These are phyloP conservation scores for Leptodactylus fallax DNA, from an alignment of 2,797 vertebrate species.

Conservation along the genomic window DNA sequence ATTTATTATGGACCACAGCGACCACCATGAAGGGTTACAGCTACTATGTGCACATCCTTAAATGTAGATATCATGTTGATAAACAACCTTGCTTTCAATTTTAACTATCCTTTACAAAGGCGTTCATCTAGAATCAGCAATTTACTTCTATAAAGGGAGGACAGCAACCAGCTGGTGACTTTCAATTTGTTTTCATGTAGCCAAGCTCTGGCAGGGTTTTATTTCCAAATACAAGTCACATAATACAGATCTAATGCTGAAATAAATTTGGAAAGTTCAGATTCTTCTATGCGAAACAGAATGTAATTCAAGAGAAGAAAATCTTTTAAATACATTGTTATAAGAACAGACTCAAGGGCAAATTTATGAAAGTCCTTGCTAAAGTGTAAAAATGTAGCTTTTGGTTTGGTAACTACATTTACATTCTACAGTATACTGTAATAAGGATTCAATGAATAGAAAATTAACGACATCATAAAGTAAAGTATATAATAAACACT, in stretches of 20 bases:
- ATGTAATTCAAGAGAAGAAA: constrained; percentile 22
- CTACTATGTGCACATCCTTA: background rate
- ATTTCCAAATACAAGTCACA: constrained; percentile 38
- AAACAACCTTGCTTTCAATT: background rate
- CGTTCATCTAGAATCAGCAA: background rate
- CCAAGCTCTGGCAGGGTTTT: constrained; percentile 15
- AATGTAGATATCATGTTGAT: background rate
- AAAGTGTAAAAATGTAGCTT: background rate
- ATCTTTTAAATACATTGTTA: constrained; percentile 31
- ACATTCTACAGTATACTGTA: background rate
- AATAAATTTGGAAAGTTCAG: constrained; percentile 37
- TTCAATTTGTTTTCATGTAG: constrained; percentile 24
- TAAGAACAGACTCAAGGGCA: constrained; percentile 23
- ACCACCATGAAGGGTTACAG: background rate
- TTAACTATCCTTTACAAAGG: background rate
- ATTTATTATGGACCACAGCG: background rate
- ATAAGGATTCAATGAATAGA: background rate
- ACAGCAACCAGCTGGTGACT: constrained; percentile 15
- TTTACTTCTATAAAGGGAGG: constrained; percentile 13
- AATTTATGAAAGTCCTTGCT: constrained; percentile 1
- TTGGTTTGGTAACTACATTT: background rate
- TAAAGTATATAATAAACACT: background rate
- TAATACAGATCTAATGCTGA: constrained; percentile 30
- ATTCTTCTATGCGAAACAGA: constrained; percentile 6
- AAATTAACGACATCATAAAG: background rate